Percentiles rank a stretch among this genome's conserved stretches.
Conservation (phyloP, 2,113 vertebrate species). For the Petrocephalus zakoni region DNA sequence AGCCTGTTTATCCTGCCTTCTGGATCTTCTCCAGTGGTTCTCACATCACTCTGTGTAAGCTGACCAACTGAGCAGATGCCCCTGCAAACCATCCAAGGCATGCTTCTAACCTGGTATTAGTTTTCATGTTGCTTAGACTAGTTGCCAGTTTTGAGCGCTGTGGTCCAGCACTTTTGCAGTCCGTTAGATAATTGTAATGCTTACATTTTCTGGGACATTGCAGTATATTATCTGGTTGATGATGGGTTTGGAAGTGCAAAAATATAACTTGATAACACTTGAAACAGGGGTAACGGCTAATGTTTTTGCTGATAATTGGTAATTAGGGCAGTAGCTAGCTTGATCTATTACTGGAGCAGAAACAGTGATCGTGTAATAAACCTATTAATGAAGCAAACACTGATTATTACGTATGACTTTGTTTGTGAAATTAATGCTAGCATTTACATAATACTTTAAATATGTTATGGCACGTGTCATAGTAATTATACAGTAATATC, state of each 20-base stretch:
- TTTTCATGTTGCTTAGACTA: neutral
- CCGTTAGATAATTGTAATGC: neutral
- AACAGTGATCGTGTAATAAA: neutral
- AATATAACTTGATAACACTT: neutral
- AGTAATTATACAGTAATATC: neutral
- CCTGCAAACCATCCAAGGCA: neutral
- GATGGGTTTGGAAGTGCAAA: neutral
- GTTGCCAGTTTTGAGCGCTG: neutral
- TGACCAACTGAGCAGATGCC: constrained; percentile 26
- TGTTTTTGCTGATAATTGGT: neutral
- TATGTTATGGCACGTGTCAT: too few relatives aligned
- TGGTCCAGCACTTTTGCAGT: neutral
- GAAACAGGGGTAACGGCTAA: neutral
- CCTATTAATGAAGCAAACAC: neutral
- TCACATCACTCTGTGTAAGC: constrained; percentile 58
- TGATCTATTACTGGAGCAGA: neutral
- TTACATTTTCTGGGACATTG: neutral
- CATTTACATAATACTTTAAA: neutral
- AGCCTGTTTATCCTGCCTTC: constrained; percentile 82
- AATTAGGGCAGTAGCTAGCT: neutral
- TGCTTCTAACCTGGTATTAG: neutral
- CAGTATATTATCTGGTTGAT: neutral
- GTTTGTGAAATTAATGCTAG: neutral
- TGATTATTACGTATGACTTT: neutral
- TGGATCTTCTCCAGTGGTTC: constrained; percentile 80